A percentile compares a stretch with the other conserved stretches of the same genome.
phyloP scores from a whole-genome alignment of 2,888 invertebrate species.

The Drosophila antonietae region DNA sequence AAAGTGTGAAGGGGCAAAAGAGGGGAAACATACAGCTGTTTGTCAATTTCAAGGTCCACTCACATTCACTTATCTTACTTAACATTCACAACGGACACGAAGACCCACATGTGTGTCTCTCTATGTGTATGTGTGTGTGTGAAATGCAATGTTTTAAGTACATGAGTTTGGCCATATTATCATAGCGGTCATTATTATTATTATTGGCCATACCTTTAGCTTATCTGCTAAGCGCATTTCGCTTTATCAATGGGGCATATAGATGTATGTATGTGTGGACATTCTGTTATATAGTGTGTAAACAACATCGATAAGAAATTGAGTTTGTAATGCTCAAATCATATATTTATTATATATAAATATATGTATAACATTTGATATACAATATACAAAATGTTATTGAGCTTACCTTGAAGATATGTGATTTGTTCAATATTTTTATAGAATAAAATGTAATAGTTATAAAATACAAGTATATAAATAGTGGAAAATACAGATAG shows the following conservation, averaged over 20 bases:
- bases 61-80: constrained; percentile 60
- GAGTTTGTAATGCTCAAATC: constrained; percentile 20
- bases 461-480: neutral
- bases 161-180: constrained; percentile 37
- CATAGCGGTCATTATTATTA: constrained; percentile 9
- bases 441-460: too few species aligned
- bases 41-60: constrained; percentile 67
- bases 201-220: constrained; percentile 43
- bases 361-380: neutral
- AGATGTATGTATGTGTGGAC: constrained; percentile 23
- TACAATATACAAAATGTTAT: neutral
- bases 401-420: neutral
- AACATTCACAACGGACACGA: constrained; percentile 43
- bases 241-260: constrained; percentile 57
- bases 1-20: neutral
- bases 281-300: constrained; percentile 14
- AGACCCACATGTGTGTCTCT: neutral
- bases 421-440: neutral
- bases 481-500: too few species aligned
- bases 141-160: constrained; percentile 37
- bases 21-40: constrained; percentile 63
- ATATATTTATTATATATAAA: neutral
- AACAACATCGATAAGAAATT: constrained; percentile 41
- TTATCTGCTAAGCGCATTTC: constrained; percentile 68
- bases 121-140: neutral